Evolutionary conservation across 1,140 invertebrate species (phyloP).

Genomic region (Zaprionus tsacasi): DNA sequence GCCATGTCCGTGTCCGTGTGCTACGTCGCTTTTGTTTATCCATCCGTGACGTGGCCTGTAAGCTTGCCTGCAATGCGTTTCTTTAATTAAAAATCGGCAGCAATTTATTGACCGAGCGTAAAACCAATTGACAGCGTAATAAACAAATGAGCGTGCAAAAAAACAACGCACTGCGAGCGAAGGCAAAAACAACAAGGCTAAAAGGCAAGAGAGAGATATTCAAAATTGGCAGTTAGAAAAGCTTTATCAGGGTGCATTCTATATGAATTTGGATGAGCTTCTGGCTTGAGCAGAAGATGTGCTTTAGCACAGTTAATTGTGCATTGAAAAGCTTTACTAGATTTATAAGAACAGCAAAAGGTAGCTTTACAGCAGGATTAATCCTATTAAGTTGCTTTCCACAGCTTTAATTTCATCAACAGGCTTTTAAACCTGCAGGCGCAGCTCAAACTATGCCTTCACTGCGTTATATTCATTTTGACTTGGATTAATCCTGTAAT

Average conservation of each 20-base stretch:
- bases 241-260: neutral
- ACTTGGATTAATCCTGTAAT: neutral
- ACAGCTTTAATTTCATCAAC: too few relatives aligned
- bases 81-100: constrained; percentile 72
- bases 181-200: neutral
- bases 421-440: too few relatives aligned
- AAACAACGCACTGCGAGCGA: neutral
- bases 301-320: too few relatives aligned
- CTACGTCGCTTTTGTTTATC: constrained; percentile 40
- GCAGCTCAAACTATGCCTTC: too few relatives aligned
- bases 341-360: too few relatives aligned
- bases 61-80: constrained; percentile 61
- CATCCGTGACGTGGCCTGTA: constrained; percentile 41
- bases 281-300: neutral
- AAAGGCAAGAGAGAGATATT: neutral
- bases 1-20: neutral
- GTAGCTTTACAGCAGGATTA: too few relatives aligned
- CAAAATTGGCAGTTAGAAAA: neutral
- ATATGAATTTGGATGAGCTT: neutral
- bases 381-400: too few relatives aligned
- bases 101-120: constrained; percentile 58
- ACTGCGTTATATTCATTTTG: too few relatives aligned
- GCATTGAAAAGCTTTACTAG: too few relatives aligned
- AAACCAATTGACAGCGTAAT: constrained; percentile 67
- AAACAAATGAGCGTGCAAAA: constrained; percentile 40